A percentile compares a stretch with the other conserved stretches of the same genome.
Evolutionary conservation across 1,140 invertebrate genomes (phyloP).

Genomic region (Littorina saxatilis): DNA sequence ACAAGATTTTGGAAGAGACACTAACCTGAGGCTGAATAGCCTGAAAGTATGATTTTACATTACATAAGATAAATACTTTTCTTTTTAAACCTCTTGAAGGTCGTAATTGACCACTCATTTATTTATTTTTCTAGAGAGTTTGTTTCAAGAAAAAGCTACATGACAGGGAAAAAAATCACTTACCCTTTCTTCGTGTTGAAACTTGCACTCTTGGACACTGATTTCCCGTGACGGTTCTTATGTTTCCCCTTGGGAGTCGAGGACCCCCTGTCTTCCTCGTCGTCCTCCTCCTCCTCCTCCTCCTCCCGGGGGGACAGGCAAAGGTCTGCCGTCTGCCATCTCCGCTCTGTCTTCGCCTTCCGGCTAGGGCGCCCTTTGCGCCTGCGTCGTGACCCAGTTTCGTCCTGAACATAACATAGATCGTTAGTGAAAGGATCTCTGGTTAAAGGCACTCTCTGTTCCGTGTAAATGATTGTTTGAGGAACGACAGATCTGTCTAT

Average conservation of each 20-base stretch:
- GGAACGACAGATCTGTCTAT: too few species aligned
- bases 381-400: not conserved
- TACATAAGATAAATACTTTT: too few species aligned
- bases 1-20: too few species aligned
- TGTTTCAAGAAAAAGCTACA: not conserved
- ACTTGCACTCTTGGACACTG: too few species aligned
- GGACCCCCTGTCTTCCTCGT: not conserved
- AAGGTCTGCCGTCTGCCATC: not conserved
- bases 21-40: too few species aligned
- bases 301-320: not conserved
- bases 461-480: too few species aligned
- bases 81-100: too few species aligned
- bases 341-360: not conserved
- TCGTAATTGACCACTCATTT: too few species aligned
- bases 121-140: not conserved
- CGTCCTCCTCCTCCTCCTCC: not conserved
- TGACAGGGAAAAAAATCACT: not conserved
- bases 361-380: constrained; percentile 29
- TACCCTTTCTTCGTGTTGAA: constrained; percentile 1
- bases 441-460: too few species aligned
- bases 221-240: not conserved
- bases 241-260: not conserved
- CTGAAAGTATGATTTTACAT: too few species aligned
- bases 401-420: too few species aligned
- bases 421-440: too few species aligned